phyloP scores from a whole-genome alignment of 2,113 vertebrate genomes.

The Perognathus longimembris region DNA sequence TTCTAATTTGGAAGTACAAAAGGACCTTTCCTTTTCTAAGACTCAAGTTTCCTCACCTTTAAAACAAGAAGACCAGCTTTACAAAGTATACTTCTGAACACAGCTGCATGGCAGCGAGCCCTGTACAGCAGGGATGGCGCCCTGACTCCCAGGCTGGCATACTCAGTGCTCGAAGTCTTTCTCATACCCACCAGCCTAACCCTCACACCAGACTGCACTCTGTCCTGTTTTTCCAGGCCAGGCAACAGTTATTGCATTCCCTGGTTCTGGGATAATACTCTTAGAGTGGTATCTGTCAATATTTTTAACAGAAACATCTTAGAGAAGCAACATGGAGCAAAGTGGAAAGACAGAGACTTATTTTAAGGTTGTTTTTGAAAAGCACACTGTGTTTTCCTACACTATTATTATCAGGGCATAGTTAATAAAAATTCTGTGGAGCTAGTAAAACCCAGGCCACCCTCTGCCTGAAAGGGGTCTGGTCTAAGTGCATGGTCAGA shows the following conservation, averaged over 20 bases:
- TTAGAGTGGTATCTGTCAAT: neutral
- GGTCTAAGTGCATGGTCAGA: neutral
- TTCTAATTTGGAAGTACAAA: too few relatives aligned
- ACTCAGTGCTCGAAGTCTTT: neutral
- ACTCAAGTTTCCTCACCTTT: neutral
- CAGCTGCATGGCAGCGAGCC: neutral
- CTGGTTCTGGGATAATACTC: neutral
- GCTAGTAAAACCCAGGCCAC: neutral
- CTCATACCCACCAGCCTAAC: neutral
- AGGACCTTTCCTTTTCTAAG: neutral
- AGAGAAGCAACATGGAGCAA: neutral
- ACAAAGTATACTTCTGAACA: neutral
- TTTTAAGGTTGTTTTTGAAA: neutral
- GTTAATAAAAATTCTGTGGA: neutral
- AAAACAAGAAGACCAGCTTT: neutral
- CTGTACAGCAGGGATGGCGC: accelerated
- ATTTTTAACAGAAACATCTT: neutral
- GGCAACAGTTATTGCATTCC: neutral
- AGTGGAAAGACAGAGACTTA: neutral
- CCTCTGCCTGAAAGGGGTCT: neutral
- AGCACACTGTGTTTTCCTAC: neutral
- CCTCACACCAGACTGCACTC: neutral
- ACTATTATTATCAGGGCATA: neutral
- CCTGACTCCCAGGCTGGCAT: neutral
- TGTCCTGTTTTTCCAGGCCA: neutral